These are phyloP conservation scores for Carcinoscorpius rotundicauda DNA, from an alignment of 1,140 invertebrate genomes.

Conservation along the genomic window DNA sequence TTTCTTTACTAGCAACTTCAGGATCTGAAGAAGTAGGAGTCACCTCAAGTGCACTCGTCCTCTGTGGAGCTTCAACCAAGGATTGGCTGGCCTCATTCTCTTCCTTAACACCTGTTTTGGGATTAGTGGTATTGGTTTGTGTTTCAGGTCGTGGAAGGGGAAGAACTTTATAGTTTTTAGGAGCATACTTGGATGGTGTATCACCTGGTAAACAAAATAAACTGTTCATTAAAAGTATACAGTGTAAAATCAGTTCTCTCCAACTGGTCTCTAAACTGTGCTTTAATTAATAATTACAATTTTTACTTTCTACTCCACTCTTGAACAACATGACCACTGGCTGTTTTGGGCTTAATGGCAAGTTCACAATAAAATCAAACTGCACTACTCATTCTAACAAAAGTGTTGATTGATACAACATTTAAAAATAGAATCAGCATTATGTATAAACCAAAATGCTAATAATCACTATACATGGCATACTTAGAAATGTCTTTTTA, in stretches of 20 bases:
- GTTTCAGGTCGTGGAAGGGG: not conserved
- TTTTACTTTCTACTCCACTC: not conserved
- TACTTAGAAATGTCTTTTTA: too few species aligned
- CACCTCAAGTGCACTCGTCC: not conserved
- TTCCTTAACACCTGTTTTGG: not conserved
- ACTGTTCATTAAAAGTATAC: not conserved
- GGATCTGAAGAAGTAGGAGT: not conserved
- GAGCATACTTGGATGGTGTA: constrained; percentile 6
- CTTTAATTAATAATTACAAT: not conserved
- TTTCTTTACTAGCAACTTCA: not conserved
- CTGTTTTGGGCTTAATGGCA: not conserved
- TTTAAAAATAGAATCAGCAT: too few species aligned
- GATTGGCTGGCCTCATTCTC: not conserved
- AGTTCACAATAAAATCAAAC: not conserved
- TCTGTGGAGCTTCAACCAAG: not conserved
- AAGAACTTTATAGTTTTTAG: constrained; percentile 7
- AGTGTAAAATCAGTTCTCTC: not conserved
- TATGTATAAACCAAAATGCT: too few species aligned
- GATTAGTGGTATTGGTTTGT: not conserved
- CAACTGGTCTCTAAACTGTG: not conserved
- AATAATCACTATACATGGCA: too few species aligned
- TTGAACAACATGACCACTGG: not conserved
- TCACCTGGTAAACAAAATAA: constrained; percentile 7
- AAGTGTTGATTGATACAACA: too few species aligned
- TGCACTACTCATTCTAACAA: not conserved